Base-by-base conservation (phyloP, 2,888 invertebrate species). In the Cosmia pyralina region DNA sequence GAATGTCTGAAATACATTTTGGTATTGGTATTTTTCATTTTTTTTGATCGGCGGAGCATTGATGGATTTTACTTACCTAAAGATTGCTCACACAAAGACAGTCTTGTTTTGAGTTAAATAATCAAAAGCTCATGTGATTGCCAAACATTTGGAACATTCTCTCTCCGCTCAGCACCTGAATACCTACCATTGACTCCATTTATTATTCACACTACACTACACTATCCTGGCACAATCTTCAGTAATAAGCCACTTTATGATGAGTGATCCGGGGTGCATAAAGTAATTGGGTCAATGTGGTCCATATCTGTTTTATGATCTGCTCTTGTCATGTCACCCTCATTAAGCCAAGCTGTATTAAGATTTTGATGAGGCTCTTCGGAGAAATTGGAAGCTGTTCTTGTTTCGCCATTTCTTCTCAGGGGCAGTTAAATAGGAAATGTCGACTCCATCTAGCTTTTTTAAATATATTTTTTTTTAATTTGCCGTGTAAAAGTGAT, bases 231-330 rank as follows among this genome's bases (percentile, higher is more conserved):
- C 50, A 69, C 52, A 70, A 63, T 57, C 59, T 65, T 19, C 44
- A 59, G 48, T 78, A 75, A 72, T 63, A 70, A 57, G 57, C 70
- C 82, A 73, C 78, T 85, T 83, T 78, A 75, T 84, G 75, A 69
- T 70, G 69, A 72, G 64, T 74, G 71, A 82, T 79, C 72, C 80
- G 69, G 59, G 65, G 46, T 84, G 82, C 72, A 84, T 60, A 48
- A 53, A 72, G 67, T 75, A 77, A 83, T 84, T 84, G 59, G 82
- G 72, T 83, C 78, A 72, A 63, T 75, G 70, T 64, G 67, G 55
- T 60, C 63, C 17, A 17, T 66, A 73, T 77, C 72, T 71, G 10
- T 63, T 60, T 77, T 64, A 77, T 57, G 69, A 71, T 73, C 67
- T 57, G n/a, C 59, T 67, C 59, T 59, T 59, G 63, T 62, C 28